Evolutionary conservation across 2,888 invertebrate species (phyloP), one percentile per base, ranked within the genome.

Genomic region (Thelaira solivaga): DNA sequence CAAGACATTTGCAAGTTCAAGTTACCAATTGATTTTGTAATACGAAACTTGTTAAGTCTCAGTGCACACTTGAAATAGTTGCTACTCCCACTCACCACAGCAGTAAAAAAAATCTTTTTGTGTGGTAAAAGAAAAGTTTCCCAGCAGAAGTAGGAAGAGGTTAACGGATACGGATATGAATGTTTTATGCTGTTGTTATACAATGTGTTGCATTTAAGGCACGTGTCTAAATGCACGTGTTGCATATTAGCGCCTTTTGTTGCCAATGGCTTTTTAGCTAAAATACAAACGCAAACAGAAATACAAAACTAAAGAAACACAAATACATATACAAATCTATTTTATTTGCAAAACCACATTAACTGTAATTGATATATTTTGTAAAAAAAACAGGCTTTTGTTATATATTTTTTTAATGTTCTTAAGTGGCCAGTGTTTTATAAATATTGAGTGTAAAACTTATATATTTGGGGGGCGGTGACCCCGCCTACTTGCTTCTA

Each of bases 161-260:
- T 39, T 39, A 41, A 13, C 36, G 55, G 47, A 47, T 47, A 39
- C 47, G 72, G 62, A 55, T 55, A 57, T 64, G 55, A 72, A 64
- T 61, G 39, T 36, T 36, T 51, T 69, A 51, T 62, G 20, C 26
- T 62, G 45, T 29, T 64, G 59, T 41, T 61, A 34, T 47, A 71
- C 61, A 77, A 55, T 68, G 41, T 72, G 61, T 62, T 76, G 64
- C 51, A 62, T 57, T 51, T 51, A 49, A 6, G 39, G 18, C 81
- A 81, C 81, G 81, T 81, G 81, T 68, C 80, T 77, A 34, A 61
- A 65, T 76, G 80, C 81, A 81, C 78, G 81, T 75, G 81, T 57
- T 71, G 78, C 75, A 78, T 72, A 81, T 81, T 81, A 81, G 65
- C 45, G 68, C 45, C 41, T 51, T 22, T 22, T 29, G 34, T 51